These are phyloP conservation scores for Trachelus troglodyta DNA, from an alignment of 2,888 invertebrate species.

Conservation along the genomic window DNA sequence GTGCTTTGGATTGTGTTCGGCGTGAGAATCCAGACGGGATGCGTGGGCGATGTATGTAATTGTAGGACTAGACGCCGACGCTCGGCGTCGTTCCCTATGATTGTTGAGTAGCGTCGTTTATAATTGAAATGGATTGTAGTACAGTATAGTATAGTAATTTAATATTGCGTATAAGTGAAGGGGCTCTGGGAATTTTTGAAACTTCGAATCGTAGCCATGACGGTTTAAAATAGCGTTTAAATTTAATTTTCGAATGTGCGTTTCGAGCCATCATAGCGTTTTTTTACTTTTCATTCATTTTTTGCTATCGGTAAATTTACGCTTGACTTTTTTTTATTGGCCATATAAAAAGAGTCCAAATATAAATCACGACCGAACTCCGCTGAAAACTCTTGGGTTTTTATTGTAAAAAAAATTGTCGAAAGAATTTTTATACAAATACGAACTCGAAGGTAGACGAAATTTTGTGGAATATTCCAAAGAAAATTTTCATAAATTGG, in stretches of 20 bases:
- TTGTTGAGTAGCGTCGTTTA: neutral
- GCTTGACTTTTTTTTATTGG: neutral
- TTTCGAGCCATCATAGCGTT: neutral
- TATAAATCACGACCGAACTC: too few species aligned
- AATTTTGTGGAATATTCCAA: too few species aligned
- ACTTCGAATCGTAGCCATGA: neutral
- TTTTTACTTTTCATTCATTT: neutral
- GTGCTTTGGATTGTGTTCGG: neutral
- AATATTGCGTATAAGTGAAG: neutral
- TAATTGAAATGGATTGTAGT: neutral
- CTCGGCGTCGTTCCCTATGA: neutral
- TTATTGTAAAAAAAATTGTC: neutral
- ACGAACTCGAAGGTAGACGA: neutral
- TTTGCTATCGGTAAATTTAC: neutral
- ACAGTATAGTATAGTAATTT: neutral
- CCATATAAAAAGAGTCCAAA: neutral
- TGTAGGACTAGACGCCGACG: neutral
- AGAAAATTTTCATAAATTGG: too few species aligned
- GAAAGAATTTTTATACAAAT: neutral
- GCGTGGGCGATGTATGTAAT: neutral
- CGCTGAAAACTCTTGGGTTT: neutral
- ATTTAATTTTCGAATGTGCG: neutral
- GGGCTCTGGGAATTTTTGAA: neutral
- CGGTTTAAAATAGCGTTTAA: neutral
- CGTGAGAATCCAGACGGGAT: neutral